Conservation (phyloP, 2,888 invertebrate species). For the Gastracanthus pulcherrimus region DNA sequence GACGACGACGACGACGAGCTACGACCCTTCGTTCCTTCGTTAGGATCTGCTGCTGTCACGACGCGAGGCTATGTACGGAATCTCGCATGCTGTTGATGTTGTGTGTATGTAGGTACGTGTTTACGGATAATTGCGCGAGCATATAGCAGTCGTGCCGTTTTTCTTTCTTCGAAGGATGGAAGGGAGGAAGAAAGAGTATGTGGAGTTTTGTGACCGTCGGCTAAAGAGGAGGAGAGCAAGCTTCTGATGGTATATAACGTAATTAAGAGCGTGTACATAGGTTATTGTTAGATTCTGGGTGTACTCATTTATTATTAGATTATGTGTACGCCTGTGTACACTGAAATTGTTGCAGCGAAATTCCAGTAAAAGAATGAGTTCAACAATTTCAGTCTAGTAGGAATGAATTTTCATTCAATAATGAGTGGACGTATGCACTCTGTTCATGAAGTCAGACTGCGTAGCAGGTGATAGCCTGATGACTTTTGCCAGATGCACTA, state of each 20-base stretch:
- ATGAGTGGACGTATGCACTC: too few species aligned
- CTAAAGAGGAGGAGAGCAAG: neutral
- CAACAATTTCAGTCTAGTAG: too few species aligned
- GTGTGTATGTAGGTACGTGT: neutral
- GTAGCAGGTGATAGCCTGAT: too few species aligned
- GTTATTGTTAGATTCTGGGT: conserved; percentile 20
- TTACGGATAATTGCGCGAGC: conserved; percentile 8
- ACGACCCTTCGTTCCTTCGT: conserved; percentile 21
- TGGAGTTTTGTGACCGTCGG: neutral
- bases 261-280: conserved; percentile 6
- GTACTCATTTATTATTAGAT: conserved; percentile 16
- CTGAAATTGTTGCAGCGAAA: too few species aligned
- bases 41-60: conserved; percentile 21
- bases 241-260: neutral
- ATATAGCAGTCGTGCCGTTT: neutral
- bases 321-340: too few species aligned
- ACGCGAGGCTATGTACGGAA: neutral
- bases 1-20: neutral
- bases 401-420: too few species aligned
- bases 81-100: neutral
- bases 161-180: neutral
- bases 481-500: too few species aligned
- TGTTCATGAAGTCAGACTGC: too few species aligned
- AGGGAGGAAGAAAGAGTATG: neutral
- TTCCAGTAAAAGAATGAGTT: too few species aligned